Conservation (phyloP, 1,140 invertebrate species). For the Aphelenchoides besseyi region DNA sequence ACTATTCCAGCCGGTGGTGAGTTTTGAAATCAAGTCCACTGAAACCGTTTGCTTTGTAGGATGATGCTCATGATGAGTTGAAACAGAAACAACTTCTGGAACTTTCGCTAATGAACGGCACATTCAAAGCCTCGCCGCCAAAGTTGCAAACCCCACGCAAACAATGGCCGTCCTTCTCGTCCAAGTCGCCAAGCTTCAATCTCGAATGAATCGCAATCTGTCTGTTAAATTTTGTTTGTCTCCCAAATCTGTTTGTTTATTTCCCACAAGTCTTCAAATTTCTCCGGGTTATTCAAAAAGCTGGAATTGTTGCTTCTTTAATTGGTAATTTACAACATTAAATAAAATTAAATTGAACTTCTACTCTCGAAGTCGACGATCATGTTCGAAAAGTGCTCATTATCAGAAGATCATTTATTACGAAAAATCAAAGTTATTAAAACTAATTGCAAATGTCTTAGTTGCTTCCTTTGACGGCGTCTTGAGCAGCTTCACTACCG, state of each 20-base stretch:
- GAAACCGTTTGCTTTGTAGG: constrained; percentile 31
- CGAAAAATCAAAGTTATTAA: neutral
- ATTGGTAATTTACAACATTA: too few relatives aligned
- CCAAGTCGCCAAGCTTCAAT: neutral
- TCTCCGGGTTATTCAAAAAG: too few relatives aligned
- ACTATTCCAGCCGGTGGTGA: constrained; percentile 71
- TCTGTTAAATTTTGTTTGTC: neutral
- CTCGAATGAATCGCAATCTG: neutral
- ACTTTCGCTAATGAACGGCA: constrained; percentile 97
- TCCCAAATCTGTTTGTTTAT: too few relatives aligned
- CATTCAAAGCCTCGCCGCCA: constrained; percentile 69
- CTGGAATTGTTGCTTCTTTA: too few relatives aligned
- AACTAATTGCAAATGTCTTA: too few relatives aligned
- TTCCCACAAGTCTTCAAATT: too few relatives aligned
- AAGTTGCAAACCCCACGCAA: neutral
- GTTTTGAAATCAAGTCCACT: constrained; percentile 10
- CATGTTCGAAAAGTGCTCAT: too few relatives aligned
- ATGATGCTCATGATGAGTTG: constrained; percentile 46
- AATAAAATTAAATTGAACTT: too few relatives aligned
- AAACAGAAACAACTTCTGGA: constrained; percentile 91
- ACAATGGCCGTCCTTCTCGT: neutral
- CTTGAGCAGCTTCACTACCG: neutral
- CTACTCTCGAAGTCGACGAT: too few relatives aligned
- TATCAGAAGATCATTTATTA: neutral
- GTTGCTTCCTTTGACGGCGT: constrained; percentile 1